These are phyloP conservation scores for Nothoprocta pentlandii DNA, from an alignment of 2,113 vertebrate species.

Conservation along the genomic window DNA sequence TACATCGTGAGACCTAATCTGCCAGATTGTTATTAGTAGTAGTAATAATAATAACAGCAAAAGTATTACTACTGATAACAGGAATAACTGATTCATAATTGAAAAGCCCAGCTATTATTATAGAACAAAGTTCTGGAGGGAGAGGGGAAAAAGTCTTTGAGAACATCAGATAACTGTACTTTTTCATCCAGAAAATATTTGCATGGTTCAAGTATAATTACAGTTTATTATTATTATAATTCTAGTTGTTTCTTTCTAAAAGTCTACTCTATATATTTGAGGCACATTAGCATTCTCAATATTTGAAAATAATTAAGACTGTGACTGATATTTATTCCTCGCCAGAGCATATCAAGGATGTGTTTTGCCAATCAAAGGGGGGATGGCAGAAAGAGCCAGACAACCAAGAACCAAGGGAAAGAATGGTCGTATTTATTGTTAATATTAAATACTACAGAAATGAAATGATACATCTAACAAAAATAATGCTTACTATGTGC, in stretches of 20 bases:
- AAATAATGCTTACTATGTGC: no score
- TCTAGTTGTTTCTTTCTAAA: background rate
- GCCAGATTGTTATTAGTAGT: background rate
- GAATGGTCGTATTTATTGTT: no score
- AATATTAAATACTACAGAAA: no score
- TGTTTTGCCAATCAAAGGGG: no score
- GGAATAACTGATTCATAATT: background rate
- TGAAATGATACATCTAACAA: no score
- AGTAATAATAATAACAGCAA: background rate
- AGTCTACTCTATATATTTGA: background rate
- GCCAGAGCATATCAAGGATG: background rate
- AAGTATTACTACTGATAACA: background rate
- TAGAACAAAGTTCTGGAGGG: background rate
- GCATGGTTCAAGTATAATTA: background rate
- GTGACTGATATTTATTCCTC: slow-evolving; percentile 14
- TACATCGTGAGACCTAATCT: rapidly evolving
- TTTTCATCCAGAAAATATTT: background rate
- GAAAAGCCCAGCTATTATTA: background rate
- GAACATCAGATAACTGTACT: background rate
- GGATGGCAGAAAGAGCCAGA: no score
- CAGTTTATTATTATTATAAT: background rate
- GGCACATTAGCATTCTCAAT: background rate
- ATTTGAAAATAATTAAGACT: background rate
- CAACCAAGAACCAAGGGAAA: no score
- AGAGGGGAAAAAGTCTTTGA: background rate